Evolutionary conservation across 2,113 vertebrate species (phyloP), one percentile per base, ranked within the genome.

Genomic region (Corydoras sp.): DNA sequence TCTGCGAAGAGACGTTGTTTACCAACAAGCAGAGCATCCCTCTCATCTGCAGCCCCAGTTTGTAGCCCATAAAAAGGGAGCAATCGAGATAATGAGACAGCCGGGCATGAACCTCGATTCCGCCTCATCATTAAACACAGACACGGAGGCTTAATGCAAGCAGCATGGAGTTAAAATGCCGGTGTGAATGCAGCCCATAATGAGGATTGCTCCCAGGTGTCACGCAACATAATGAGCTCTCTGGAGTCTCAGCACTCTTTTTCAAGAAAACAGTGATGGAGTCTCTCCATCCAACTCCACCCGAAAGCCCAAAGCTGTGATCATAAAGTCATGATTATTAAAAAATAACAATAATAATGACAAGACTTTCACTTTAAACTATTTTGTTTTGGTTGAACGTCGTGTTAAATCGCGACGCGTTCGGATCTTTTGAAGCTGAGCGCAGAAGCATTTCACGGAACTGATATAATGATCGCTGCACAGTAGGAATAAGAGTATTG

Each of bases 161-260:
- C 56, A 72, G 68, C 64, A 69, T 4, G 56, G 29, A 60, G 48
- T 56, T 56, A 43, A 43, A 43, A 58, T 74, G 30, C 48, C 2
- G 69, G 10, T 66, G 51, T 29, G 62, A 75, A 58, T n/a, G 11
- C 68, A 59, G 54, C 24, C 75, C 62, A 15, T 79, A 69, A 75
- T 77, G 58, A 73, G 54, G 60, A 43, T 56, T 18, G 55, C 62
- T 65, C 68, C 58, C 68, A 73, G 65, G 77, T 65, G 50, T 73
- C 65, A 76, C 55, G 48, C 68, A 62, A 56, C 56, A n/a, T 80
- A 78, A 80, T 78, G 64, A 83, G 76, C 35, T 54, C 72, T 78
- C 71, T 14, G 10, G 64, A 74, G 78, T 66, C 68, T 71, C 7
- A 5, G 35, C 35, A 43, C 35, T 43, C 35, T 43, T 43, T 43